Conservation (phyloP, 2,113 vertebrate genomes). For the Hirundichthys speculiger region DNA sequence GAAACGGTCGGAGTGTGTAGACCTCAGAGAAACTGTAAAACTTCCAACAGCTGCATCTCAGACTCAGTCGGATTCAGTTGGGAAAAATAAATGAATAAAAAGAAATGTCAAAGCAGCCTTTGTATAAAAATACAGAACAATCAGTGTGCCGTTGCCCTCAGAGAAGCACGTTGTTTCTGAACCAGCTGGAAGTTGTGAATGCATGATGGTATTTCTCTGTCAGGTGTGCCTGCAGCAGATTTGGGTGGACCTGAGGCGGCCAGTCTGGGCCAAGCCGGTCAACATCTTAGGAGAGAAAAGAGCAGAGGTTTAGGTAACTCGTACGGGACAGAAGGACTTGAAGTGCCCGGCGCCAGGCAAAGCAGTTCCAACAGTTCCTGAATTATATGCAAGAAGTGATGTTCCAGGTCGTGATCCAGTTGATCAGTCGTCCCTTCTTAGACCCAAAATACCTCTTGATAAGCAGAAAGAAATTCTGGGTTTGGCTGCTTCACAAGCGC, state of each 20-base stretch:
- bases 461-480: conserved; percentile 12
- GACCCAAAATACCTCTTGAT: conserved; percentile 14
- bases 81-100: no score
- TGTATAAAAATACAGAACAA: not conserved
- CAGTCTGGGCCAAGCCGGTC: conserved; percentile 46
- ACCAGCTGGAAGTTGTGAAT: conserved; percentile 45
- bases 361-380: conserved; percentile 7
- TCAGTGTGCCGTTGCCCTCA: no score
- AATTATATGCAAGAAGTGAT: conserved; percentile 30
- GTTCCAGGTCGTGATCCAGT: conserved; percentile 25
- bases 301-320: conserved; percentile 22
- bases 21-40: no score
- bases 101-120: not conserved
- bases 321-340: conserved; percentile 17
- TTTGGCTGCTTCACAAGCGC: conserved; percentile 14
- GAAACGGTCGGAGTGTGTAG: no score
- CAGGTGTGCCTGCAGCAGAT: conserved; percentile 67
- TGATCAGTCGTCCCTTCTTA: conserved; percentile 9
- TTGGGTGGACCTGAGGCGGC: conserved; percentile 55
- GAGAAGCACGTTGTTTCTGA: conserved; percentile 28
- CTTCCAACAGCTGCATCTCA: no score
- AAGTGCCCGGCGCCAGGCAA: conserved; percentile 14
- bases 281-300: conserved; percentile 51
- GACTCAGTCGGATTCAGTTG: no score
- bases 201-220: conserved; percentile 66